These are phyloP conservation scores for Gambusia affinis DNA, from an alignment of 2,113 vertebrate species.

Conservation along the genomic window DNA sequence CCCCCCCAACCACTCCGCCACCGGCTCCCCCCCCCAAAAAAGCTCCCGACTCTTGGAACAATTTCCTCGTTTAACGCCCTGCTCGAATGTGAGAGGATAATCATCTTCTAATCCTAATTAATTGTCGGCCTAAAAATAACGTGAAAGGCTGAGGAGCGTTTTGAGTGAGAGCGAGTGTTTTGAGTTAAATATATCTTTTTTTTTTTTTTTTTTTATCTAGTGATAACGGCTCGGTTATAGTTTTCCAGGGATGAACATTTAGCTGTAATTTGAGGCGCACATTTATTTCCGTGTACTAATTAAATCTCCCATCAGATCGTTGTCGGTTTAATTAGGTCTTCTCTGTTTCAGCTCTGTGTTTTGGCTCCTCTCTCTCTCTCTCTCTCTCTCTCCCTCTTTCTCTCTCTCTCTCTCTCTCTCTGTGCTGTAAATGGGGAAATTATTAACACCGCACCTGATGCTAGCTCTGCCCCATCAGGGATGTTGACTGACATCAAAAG, in stretches of 20 bases:
- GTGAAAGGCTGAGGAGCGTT: constrained; percentile 7
- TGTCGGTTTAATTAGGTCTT: constrained; percentile 21
- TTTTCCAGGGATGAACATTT: constrained; percentile 6
- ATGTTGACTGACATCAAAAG: constrained; percentile 61
- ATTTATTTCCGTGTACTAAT: constrained; percentile 8
- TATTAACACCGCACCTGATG: not conserved
- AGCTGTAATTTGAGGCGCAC: not conserved
- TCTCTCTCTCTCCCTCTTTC: too few species aligned
- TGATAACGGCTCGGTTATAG: not conserved
- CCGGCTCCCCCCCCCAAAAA: too few species aligned
- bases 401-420: not conserved
- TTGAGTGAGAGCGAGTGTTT: constrained; percentile 30
- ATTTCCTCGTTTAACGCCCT: constrained; percentile 41
- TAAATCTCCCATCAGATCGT: constrained; percentile 1
- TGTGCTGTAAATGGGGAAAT: constrained; percentile 29
- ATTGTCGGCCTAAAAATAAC: constrained; percentile 14
- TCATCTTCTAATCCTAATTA: constrained; percentile 33
- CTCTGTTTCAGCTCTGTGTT: constrained; percentile 14
- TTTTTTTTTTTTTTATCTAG: not conserved
- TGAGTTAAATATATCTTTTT: not conserved
- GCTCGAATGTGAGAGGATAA: constrained; percentile 31
- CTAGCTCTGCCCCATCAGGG: constrained; percentile 30
- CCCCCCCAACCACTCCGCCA: not conserved
- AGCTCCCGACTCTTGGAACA: not conserved
- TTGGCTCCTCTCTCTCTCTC: constrained; percentile 14